Base-by-base conservation (phyloP, 1,140 invertebrate species). In the Camponotus pennsylvanicus region DNA sequence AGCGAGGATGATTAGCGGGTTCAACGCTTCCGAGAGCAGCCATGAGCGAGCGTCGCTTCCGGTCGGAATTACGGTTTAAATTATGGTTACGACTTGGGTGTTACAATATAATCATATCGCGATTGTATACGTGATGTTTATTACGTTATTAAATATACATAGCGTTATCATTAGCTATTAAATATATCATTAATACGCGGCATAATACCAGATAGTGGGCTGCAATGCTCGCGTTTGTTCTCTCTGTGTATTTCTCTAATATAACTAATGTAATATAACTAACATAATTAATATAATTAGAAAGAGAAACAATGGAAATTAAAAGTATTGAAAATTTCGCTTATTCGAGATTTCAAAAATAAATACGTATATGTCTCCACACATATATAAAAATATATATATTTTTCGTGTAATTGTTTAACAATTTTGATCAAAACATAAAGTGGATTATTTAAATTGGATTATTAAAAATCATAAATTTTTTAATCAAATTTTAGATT, bases 61-160 rank as follows among this genome's bases (percentile, higher is more conserved):
- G 42, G 71, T 84, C 61, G 52, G 77, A 86, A 90, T 90, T 86
- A 82, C 86, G 61, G 80, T 86, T 90, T 88, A 86, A 90, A 90
- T 90, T 90, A 87, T 90, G 77, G 77, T 89, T 87, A 87, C 79
- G 63, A 89, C 85, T 85, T 85, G 88, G 57, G 21, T 79, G 86
- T 85, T 88, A 78, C 69, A 84, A 64, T 45, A 78, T 89, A 89
- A 89, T 89, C 64, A 88, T 88, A 76, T 89, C 88, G 88, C 88
- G 77, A 89, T 89, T 89, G 88, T 88, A 52, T 52, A 86, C 75
- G 87, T 80, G 79, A 57, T 83, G 79, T 89, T 89, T 79, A 59
- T 85, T 89, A 89, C 87, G 67, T 89, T 89, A 86, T 89, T 78
- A 88, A 89, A 88, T 88, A 89, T 89, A 89, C 88, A 89, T 75